Percentiles rank a stretch among this genome's conserved stretches.
Conservation (phyloP, 1,140 invertebrate species). For the Copidosoma floridanum region DNA sequence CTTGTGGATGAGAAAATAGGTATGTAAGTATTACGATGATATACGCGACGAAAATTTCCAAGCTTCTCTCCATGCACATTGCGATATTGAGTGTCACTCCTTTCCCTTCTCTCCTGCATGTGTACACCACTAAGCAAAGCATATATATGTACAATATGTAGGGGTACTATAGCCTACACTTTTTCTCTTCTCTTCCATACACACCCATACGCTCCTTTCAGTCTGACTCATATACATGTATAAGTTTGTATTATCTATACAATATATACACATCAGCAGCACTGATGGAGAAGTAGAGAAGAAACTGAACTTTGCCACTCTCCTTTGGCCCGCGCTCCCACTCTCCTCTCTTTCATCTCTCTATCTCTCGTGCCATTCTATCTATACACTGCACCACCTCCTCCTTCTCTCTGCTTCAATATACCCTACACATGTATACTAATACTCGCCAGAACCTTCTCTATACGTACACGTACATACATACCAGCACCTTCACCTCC, state of each 20-base stretch:
- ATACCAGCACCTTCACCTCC: not conserved
- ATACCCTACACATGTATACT: too few species aligned
- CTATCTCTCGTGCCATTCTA: slow-evolving; percentile 17
- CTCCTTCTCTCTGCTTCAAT: slow-evolving; percentile 1
- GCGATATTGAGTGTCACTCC: too few species aligned
- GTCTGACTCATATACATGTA: too few species aligned
- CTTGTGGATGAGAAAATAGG: too few species aligned
- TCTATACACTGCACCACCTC: slow-evolving; percentile 13
- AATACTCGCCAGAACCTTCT: too few species aligned
- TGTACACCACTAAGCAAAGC: not conserved
- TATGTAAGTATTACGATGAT: too few species aligned
- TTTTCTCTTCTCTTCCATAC: slow-evolving; percentile 29
- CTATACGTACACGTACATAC: not conserved
- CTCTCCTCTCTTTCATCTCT: slow-evolving; percentile 23
- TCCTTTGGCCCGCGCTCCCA: slow-evolving; percentile 21
- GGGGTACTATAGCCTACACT: slow-evolving; percentile 9
- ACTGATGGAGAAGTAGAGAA: too few species aligned
- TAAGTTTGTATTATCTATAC: too few species aligned
- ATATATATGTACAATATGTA: slow-evolving; percentile 1
- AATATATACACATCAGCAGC: too few species aligned
- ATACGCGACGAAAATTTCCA: slow-evolving; percentile 21
- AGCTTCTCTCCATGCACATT: not conserved
- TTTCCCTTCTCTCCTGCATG: too few species aligned
- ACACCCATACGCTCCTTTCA: too few species aligned
- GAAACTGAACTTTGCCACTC: slow-evolving; percentile 24